Evolutionary conservation across 2,888 invertebrate genomes (phyloP).

Genomic region (Congeria kusceri): DNA sequence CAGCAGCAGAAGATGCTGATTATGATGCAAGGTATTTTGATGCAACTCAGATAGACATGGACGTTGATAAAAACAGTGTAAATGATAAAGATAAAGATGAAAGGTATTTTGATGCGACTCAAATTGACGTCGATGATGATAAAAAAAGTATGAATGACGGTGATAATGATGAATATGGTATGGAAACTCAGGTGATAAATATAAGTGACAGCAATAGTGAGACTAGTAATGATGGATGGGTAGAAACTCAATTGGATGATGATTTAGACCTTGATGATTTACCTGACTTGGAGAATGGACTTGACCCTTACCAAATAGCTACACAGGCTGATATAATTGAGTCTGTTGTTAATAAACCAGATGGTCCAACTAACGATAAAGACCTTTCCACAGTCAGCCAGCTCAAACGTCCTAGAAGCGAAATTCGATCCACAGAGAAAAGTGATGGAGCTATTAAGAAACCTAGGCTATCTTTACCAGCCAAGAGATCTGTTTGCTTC

Average conservation of each 20-base stretch:
- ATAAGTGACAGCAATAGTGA: neutral
- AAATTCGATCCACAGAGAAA: neutral
- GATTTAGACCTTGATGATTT: conserved; percentile 2
- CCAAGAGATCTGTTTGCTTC: conserved; percentile 22
- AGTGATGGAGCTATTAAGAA: conserved; percentile 21
- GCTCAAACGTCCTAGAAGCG: conserved; percentile 26
- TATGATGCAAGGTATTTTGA: neutral
- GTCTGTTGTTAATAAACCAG: neutral
- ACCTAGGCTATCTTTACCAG: conserved; percentile 17
- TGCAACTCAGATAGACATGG: conserved; percentile 9
- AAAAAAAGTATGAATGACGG: conserved; percentile 4
- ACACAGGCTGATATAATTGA: conserved; percentile 1
- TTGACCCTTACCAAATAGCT: conserved; percentile 1
- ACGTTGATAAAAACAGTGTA: conserved; percentile 1
- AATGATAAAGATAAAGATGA: conserved; percentile 6
- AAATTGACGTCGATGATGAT: conserved; percentile 9
- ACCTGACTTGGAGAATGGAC: neutral
- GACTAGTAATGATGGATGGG: neutral
- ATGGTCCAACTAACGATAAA: neutral
- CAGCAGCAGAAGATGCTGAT: neutral
- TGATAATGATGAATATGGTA: conserved; percentile 2
- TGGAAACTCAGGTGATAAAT: neutral
- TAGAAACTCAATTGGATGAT: conserved; percentile 5
- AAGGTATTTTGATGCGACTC: conserved; percentile 30
- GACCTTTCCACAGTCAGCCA: neutral